Evolutionary conservation across 1,140 invertebrate genomes (phyloP).

Genomic region (Zophobas morio): DNA sequence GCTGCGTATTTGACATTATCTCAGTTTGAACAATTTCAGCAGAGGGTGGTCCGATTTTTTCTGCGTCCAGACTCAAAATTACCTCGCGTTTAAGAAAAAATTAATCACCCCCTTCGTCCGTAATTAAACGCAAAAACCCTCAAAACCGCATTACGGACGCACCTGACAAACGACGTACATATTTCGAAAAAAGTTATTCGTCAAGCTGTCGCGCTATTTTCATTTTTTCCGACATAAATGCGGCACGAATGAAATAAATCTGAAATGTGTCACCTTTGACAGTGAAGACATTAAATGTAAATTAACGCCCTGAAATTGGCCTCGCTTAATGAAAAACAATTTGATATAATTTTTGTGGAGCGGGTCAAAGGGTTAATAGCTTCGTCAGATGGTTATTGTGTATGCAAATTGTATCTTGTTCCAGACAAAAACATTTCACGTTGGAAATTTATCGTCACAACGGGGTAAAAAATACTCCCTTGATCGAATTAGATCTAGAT

Average conservation of each 20-base stretch:
- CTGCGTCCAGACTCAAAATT: background rate
- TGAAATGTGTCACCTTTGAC: slow-evolving; percentile 9
- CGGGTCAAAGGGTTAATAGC: slow-evolving; percentile 31
- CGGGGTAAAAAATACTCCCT: slow-evolving; percentile 9
- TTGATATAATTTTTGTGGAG: slow-evolving; percentile 23
- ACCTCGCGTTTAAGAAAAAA: background rate
- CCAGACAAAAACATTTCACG: slow-evolving; percentile 26
- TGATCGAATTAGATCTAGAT: slow-evolving; percentile 19
- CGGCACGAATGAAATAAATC: slow-evolving; percentile 1
- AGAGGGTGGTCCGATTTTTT: slow-evolving; percentile 23
- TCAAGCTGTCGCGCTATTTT: background rate
- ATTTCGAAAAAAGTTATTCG: no score
- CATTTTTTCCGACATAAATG: slow-evolving; percentile 3
- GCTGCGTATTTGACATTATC: slow-evolving; percentile 41
- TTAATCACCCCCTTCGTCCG: background rate
- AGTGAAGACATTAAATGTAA: slow-evolving; percentile 25
- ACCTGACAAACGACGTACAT: no score
- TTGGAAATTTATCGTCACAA: slow-evolving; percentile 1
- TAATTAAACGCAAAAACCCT: background rate
- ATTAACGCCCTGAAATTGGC: slow-evolving; percentile 31
- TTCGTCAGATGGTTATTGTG: slow-evolving; percentile 30
- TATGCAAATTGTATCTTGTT: slow-evolving; percentile 32
- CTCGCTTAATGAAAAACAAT: slow-evolving; percentile 32
- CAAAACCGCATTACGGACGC: no score
- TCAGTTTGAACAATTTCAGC: slow-evolving; percentile 38